These are phyloP conservation scores for Leucozona laternaria DNA, from an alignment of 2,888 invertebrate species.

Conservation along the genomic window DNA sequence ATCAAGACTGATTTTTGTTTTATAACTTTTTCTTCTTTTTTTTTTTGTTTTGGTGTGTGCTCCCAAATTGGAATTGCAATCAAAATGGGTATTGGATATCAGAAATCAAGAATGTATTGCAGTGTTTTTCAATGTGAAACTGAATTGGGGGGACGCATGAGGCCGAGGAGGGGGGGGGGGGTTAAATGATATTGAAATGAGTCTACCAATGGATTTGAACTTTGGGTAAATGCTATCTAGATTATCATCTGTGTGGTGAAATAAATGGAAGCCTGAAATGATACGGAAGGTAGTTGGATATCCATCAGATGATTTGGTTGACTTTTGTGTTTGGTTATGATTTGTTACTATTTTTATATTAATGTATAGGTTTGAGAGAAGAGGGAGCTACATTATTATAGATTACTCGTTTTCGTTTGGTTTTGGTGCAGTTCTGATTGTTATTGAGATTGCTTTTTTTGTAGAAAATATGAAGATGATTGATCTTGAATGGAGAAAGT, in stretches of 20 bases:
- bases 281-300: not conserved
- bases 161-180: not conserved
- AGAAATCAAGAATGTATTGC: conserved; percentile 20
- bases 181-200: conserved; percentile 41
- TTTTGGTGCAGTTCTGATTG: not conserved
- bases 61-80: conserved; percentile 52
- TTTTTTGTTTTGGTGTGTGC: not conserved
- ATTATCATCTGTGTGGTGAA: conserved; percentile 62
- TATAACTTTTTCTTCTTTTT: conserved; percentile 11
- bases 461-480: not conserved
- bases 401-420: not conserved
- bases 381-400: conserved; percentile 2
- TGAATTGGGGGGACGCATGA: not conserved
- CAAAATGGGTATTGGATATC: conserved; percentile 63
- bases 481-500: conserved; percentile 5
- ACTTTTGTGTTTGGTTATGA: conserved; percentile 43
- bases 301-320: conserved; percentile 39
- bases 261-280: conserved; percentile 49
- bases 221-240: conserved; percentile 69
- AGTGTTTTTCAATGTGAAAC: conserved; percentile 3
- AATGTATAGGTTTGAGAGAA: not conserved
- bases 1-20: conserved; percentile 28
- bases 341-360: conserved; percentile 32
- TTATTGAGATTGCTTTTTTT: conserved; percentile 16
- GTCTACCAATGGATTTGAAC: conserved; percentile 64